A percentile compares a stretch with the other conserved stretches of the same genome.
phyloP scores from a whole-genome alignment of 1,140 invertebrate genomes.

The Drosophila baimaii region DNA sequence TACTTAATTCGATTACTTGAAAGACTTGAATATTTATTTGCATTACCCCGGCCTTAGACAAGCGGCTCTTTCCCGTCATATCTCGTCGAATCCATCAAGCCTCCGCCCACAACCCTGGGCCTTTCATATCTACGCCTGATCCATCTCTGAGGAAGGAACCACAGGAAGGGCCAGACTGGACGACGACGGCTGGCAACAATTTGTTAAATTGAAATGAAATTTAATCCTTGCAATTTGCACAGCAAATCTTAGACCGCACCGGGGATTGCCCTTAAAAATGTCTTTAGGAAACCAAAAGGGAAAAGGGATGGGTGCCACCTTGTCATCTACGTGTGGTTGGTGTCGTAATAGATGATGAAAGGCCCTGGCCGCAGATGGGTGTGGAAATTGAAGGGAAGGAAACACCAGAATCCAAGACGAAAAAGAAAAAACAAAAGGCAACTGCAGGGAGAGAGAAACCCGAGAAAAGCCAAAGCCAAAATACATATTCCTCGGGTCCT shows the following conservation, averaged over 20 bases:
- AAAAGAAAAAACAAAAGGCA: slow-evolving; percentile 58
- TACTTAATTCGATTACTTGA: slow-evolving; percentile 10
- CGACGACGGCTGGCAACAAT: slow-evolving; percentile 50
- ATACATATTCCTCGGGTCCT: slow-evolving; percentile 60
- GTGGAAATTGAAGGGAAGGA: not conserved
- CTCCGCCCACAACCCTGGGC: too few species aligned
- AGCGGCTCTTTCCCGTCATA: not conserved
- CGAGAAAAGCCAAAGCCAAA: slow-evolving; percentile 46
- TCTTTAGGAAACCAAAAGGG: slow-evolving; percentile 53
- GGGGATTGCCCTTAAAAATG: slow-evolving; percentile 72
- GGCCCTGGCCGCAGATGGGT: slow-evolving; percentile 51
- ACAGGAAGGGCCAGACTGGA: slow-evolving; percentile 7
- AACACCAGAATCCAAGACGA: not conserved
- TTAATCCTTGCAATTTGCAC: slow-evolving; percentile 78
- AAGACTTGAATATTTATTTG: slow-evolving; percentile 8
- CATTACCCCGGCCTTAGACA: not conserved
- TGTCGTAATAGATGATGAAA: slow-evolving; percentile 78
- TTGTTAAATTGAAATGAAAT: slow-evolving; percentile 78
- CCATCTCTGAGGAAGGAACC: slow-evolving; percentile 11
- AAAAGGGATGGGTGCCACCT: slow-evolving; percentile 22
- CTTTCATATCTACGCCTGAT: not conserved
- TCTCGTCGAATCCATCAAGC: slow-evolving; percentile 18
- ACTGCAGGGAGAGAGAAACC: slow-evolving; percentile 43
- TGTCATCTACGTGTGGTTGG: slow-evolving; percentile 55
- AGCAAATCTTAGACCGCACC: slow-evolving; percentile 72